Base-by-base conservation (phyloP, 2,888 invertebrate species). In the Tipula confusa region DNA sequence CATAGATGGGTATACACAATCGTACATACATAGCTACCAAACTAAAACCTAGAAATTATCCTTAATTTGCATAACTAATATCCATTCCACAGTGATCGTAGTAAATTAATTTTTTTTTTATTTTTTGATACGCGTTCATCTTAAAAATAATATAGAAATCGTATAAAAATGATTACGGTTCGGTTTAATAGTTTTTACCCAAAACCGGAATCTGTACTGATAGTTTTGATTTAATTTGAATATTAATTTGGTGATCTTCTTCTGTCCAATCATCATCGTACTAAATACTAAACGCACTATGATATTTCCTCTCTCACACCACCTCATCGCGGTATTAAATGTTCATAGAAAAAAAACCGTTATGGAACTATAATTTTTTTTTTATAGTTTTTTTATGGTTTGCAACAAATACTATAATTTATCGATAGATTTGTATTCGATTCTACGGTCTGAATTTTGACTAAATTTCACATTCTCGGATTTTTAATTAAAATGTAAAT, bases 181-280 rank as follows among this genome's bases (percentile, higher is more conserved):
- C 64, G 64, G 24, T 64, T 9, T 64, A 64, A 64, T 24, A 64
- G 64, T 24, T 24, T 24, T 24, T 18, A 24, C 18, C 24, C 24
- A 24, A 64, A 64, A 64, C 64, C 64, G 64, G 64, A 64, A 64
- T 64, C 6, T 64, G 64, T 64, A 64, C 64, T 64, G 24, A 24
- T 24, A 64, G n/a, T n/a, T 64, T 64, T 64, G 18, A 64, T 64
- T 64, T 64, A 64, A 64, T 64, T 64, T 64, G 64, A 64, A 64
- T 64, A 64, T 24, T 64, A 64, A 64, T 24, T 64, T 64, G 64
- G 64, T 64, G 64, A 64, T 64, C 64, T 24, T 64, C 38, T n/a
- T 64, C 24, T 64, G 24, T n/a, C 9, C 64, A 24, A 64, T 64
- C 64, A 64, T 64, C 64, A n/a, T 43, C 43, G 64, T 64, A 64